These are phyloP conservation scores for Eurytoma californica DNA, from an alignment of 2,888 invertebrate genomes.

Conservation along the genomic window DNA sequence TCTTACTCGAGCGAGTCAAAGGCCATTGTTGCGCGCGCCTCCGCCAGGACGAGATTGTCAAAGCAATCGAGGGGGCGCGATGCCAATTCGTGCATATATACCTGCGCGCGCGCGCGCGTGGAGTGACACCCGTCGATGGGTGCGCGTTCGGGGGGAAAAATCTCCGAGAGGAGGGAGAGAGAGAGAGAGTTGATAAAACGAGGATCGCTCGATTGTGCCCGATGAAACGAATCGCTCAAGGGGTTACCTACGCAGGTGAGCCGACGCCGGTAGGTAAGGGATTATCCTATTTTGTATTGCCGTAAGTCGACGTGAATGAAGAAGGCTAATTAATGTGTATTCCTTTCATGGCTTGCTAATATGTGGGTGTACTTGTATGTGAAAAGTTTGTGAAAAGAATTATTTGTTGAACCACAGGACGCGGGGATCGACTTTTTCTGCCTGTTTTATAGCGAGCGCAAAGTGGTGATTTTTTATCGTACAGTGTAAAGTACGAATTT, in stretches of 20 bases:
- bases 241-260: background rate
- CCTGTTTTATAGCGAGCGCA: too few species aligned
- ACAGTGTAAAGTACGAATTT: too few species aligned
- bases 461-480: too few species aligned
- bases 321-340: too few species aligned
- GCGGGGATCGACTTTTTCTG: too few species aligned
- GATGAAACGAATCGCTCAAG: conserved; percentile 14
- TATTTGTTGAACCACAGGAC: too few species aligned
- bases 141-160: too few species aligned
- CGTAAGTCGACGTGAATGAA: too few species aligned
- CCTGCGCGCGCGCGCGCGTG: conserved; percentile 3
- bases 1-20: conserved; percentile 29
- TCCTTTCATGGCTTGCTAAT: too few species aligned
- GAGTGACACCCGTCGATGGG: conserved; percentile 11
- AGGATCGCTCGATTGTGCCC: conserved; percentile 19
- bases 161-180: too few species aligned
- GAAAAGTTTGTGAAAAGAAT: too few species aligned
- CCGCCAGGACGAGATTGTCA: background rate
- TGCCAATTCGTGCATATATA: conserved; percentile 35
- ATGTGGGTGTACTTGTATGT: too few species aligned
- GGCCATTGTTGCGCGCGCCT: conserved; percentile 37
- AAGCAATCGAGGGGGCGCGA: conserved; percentile 5
- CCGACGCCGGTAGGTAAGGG: background rate
- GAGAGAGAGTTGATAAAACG: conserved; percentile 7
- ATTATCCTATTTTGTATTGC: background rate